Base-by-base conservation (phyloP, 2,888 invertebrate genomes). In the Asteroscopus sphinx region DNA sequence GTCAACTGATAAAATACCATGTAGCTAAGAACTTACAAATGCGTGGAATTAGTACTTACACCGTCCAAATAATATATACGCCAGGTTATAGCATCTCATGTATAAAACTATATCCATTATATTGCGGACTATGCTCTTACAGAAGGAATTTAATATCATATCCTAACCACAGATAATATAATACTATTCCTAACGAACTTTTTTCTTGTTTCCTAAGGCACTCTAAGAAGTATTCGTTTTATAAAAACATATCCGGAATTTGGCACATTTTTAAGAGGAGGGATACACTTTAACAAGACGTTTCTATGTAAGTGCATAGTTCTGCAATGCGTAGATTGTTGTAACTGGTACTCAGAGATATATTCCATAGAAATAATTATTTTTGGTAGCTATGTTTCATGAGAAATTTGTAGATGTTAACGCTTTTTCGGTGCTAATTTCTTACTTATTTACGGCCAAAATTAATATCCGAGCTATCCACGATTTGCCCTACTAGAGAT, bases 271-370 rank as follows among this genome's bases (percentile, higher is more conserved):
- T 93, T 89, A 92, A 91, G 83, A 86, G 77, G 83, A 90, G 82
- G 78, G 82, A 87, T 37, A 59, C 79, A 3, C 61, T 80, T 46
- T 79, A 73, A 60, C 49, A 36, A 36, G 12, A 2, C 7, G n/a
- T 30, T 33, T 68, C 77, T 79, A 83, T 87, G 93, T 94, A 90
- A 94, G 93, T 93, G 93, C 93, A 94, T 93, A 89, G 93, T 93
- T 93, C 93, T 93, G 93, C 93, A 92, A 87, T 59, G 42, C 49
- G 55, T 79, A 75, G 57, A 51, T 30, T 47, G 11, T 11, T 21
- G 21, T 47, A 21, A 15, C 11, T 51, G n/a, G 16, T 4, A 9
- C 42, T 37, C n/a, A 46, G 12, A 40, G 25, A 16, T 25, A 6
- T 33, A 48, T 8, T n/a, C 9, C 2, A 39, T 67, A 64, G 35